phyloP scores from a whole-genome alignment of 2,797 vertebrate genomes.

The Silurus aristotelis region DNA sequence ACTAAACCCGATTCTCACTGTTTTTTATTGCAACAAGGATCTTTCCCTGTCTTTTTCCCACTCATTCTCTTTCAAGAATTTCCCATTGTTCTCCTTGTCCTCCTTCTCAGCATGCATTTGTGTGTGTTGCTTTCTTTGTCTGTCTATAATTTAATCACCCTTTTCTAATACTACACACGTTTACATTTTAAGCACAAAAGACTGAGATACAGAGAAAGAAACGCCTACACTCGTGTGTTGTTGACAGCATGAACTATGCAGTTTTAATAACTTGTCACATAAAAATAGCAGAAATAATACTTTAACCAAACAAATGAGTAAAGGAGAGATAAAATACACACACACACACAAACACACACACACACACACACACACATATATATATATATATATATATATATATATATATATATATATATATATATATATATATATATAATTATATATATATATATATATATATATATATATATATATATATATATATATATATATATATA shows the following conservation, averaged over 20 bases:
- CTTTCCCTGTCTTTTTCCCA: slow-evolving; percentile 1
- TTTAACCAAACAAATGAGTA: neutral
- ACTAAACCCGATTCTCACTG: slow-evolving; percentile 62
- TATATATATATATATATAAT: too few species aligned
- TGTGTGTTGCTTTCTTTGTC: slow-evolving; percentile 65
- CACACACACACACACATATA: too few species aligned
- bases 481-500: too few species aligned
- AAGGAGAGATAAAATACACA: neutral
- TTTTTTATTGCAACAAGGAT: slow-evolving; percentile 63
- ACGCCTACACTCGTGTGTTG: neutral
- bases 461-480: too few species aligned
- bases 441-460: too few species aligned
- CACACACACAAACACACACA: too few species aligned
- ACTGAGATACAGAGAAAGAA: neutral
- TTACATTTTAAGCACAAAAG: slow-evolving; percentile 55
- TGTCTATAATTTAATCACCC: slow-evolving; percentile 75
- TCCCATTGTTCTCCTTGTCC: slow-evolving; percentile 66
- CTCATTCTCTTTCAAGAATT: slow-evolving; percentile 62
- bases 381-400: too few species aligned
- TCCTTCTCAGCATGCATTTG: slow-evolving; percentile 64
- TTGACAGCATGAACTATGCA: neutral
- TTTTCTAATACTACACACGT: slow-evolving; percentile 63
- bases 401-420: too few species aligned
- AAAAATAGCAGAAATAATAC: neutral
- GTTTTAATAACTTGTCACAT: slow-evolving; percentile 14